Evolutionary conservation across 2,797 vertebrate genomes (phyloP), one percentile per base, ranked within the genome.

Genomic region (Esox masquinongy): DNA sequence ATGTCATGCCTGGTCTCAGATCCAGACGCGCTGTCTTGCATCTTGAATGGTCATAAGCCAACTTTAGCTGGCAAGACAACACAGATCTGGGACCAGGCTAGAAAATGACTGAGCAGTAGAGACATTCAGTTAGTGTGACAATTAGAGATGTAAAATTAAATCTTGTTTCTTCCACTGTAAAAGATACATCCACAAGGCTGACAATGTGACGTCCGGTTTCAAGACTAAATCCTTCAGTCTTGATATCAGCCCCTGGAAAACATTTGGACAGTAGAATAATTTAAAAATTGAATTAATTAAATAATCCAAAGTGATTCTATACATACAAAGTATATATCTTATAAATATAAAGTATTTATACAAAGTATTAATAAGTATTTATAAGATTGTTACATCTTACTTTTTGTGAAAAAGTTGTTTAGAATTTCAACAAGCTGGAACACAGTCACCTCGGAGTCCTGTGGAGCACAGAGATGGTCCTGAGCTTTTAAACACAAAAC

Each of bases 371-470:
- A n/a, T n/a, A 31, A 22, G 17, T n/a, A 19, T 24, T 70, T 19
- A 31, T 26, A 51, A 51, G 17, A 7, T 50, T 26, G 29, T 19
- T 29, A 3, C n/a, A 59, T 73, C 96, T 95, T 88, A 99, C 96
- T 91, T 77, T 91, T 91, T 63, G 96, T 94, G 19, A 96, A 88
- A 26, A 97, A 75, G 68, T 96, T 95, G 68, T 96, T 95, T 86
- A 99, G 79, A 88, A 97, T 93, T 72, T 51, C 81, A 78, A 94
- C 89, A 77, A 98, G 87, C 79, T 98, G 95, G 1, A 95, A 94
- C 72, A 90, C 94, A 0, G 96, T 96, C 50, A 99, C 93, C 87
- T 99, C 96, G 0, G 90, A 93, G 53, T 97, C 96, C 97, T 94
- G 16, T 70, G 77, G 74, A 77, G 70, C 36, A 77, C 53, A 72